A percentile compares a stretch with the other conserved stretches of the same genome.
Evolutionary conservation across 2,113 vertebrate species (phyloP).

Genomic region (Pseudorasbora parva): DNA sequence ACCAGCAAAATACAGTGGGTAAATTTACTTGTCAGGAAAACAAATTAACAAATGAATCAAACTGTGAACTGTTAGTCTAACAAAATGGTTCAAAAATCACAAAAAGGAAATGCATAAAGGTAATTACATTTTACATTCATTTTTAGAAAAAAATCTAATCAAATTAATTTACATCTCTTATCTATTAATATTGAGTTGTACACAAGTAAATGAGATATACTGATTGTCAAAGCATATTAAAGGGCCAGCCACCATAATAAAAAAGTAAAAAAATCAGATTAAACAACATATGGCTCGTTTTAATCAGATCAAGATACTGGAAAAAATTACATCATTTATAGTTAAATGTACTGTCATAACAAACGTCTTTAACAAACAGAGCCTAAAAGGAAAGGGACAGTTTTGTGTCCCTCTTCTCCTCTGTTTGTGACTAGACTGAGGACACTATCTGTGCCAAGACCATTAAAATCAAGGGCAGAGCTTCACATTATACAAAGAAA

Average conservation of each 20-base stretch:
- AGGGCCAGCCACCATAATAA: neutral
- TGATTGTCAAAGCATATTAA: neutral
- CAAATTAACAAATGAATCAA: neutral
- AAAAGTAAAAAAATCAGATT: neutral
- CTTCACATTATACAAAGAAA: conserved; percentile 22
- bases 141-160: neutral
- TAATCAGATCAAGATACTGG: neutral
- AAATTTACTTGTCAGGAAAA: conserved; percentile 11
- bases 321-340: neutral
- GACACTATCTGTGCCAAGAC: conserved; percentile 17
- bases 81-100: neutral
- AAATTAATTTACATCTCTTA: neutral
- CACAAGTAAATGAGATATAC: neutral
- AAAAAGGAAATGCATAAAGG: neutral
- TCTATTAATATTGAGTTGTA: neutral
- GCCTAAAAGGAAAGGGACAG: neutral
- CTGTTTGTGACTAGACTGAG: neutral
- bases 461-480: conserved; percentile 50
- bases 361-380: neutral
- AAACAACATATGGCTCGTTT: neutral
- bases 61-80: conserved; percentile 13
- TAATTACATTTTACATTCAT: neutral
- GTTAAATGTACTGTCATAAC: neutral
- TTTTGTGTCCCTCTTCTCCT: neutral
- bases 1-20: conserved; percentile 3